phyloP scores from a whole-genome alignment of 1,140 invertebrate species.

The Trialeurodes vaporariorum region DNA sequence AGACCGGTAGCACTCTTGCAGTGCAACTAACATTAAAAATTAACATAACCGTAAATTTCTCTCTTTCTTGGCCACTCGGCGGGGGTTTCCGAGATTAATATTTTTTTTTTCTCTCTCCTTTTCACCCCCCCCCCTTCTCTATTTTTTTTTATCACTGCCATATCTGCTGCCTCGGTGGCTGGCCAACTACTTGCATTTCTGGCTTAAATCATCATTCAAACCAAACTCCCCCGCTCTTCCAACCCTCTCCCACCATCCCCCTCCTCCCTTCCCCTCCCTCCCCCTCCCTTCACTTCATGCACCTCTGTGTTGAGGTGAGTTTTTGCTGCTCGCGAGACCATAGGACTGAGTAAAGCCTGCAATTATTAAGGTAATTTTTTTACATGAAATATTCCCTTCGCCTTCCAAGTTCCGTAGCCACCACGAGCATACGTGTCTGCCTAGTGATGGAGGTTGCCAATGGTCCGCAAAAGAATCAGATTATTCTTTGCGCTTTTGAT shows the following conservation, averaged over 20 bases:
- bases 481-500: too few species aligned
- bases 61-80: neutral
- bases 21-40: neutral
- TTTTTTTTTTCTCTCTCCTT: too few species aligned
- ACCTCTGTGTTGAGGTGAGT: too few species aligned
- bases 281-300: too few species aligned
- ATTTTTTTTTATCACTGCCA: constrained; percentile 1
- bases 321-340: too few species aligned
- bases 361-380: neutral
- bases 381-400: neutral
- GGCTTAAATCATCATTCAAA: too few species aligned
- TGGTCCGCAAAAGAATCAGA: too few species aligned
- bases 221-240: neutral
- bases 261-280: too few species aligned
- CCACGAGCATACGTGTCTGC: neutral
- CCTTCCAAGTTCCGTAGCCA: neutral
- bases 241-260: neutral
- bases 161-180: neutral
- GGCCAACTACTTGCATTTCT: neutral
- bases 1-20: neutral
- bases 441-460: neutral
- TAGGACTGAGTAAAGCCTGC: neutral
- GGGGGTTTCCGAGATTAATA: neutral
- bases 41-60: neutral
- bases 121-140: too few species aligned